Evolutionary conservation across 2,888 invertebrate genomes (phyloP).

Genomic region (Apamea epomidion): DNA sequence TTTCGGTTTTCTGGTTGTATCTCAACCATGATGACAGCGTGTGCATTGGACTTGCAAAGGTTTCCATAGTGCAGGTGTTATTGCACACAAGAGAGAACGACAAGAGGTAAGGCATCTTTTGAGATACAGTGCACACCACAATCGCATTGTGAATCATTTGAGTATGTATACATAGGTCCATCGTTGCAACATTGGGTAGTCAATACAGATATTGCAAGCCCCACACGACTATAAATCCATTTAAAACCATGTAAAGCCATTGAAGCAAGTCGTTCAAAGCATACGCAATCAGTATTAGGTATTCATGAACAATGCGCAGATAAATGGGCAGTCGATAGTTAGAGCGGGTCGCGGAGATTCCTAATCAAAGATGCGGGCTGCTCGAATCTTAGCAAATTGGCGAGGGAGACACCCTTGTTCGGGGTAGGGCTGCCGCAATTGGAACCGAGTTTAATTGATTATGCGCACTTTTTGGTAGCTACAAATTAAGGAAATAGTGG

Average conservation of each 20-base stretch:
- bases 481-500: no score
- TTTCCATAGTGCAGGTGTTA: background rate
- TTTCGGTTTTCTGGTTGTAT: no score
- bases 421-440: conserved; percentile 77
- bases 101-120: background rate
- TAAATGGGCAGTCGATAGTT: conserved; percentile 79
- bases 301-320: conserved; percentile 69
- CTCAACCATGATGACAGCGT: background rate
- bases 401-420: conserved; percentile 80
- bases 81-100: background rate
- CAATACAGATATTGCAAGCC: background rate
- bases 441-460: conserved; percentile 4
- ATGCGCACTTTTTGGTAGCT: background rate
- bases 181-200: background rate
- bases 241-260: conserved; percentile 30
- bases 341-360: conserved; percentile 75
- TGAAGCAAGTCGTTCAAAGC: conserved; percentile 19
- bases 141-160: background rate
- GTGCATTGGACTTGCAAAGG: background rate
- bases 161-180: background rate
- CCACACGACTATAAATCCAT: conserved; percentile 4
- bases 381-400: conserved; percentile 89
- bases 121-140: background rate
- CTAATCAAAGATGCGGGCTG: conserved; percentile 90
- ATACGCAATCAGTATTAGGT: conserved; percentile 41